Percentiles rank a stretch among this genome's conserved stretches.
Conservation (phyloP, 2,888 invertebrate species). For the Gasteruption jaculator region DNA sequence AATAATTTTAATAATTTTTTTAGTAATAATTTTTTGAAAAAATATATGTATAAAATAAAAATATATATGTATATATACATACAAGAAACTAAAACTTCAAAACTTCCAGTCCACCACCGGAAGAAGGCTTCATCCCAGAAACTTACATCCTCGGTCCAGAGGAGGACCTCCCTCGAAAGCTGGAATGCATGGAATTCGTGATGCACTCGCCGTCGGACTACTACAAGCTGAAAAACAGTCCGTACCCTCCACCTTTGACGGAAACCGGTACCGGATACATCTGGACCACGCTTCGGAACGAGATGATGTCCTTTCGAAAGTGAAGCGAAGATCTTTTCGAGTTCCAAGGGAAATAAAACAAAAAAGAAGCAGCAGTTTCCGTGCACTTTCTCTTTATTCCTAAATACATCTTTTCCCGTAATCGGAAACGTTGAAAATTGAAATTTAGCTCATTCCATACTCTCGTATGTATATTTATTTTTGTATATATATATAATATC, state of each 20-base stretch:
- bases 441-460: no score
- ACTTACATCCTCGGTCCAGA: constrained; percentile 90
- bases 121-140: constrained; percentile 78
- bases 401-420: no score
- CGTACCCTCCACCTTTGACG: constrained; percentile 63
- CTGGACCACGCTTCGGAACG: constrained; percentile 46
- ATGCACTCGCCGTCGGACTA: constrained; percentile 94
- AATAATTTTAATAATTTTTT: not conserved
- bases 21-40: not conserved
- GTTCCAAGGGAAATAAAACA: not conserved
- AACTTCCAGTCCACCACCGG: constrained; percentile 63
- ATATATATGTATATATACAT: constrained; percentile 4
- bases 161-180: constrained; percentile 80
- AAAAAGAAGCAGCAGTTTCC: no score
- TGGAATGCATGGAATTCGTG: constrained; percentile 85
- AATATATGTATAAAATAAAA: not conserved
- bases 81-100: no score
- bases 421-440: no score
- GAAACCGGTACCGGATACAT: constrained; percentile 43
- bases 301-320: no score
- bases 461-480: no score
- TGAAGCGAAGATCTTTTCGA: not conserved
- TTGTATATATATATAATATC: no score
- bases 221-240: constrained; percentile 71
- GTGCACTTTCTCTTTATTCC: no score